Base-by-base conservation (phyloP, 2,888 invertebrate genomes). In the Cybosia mesomella region DNA sequence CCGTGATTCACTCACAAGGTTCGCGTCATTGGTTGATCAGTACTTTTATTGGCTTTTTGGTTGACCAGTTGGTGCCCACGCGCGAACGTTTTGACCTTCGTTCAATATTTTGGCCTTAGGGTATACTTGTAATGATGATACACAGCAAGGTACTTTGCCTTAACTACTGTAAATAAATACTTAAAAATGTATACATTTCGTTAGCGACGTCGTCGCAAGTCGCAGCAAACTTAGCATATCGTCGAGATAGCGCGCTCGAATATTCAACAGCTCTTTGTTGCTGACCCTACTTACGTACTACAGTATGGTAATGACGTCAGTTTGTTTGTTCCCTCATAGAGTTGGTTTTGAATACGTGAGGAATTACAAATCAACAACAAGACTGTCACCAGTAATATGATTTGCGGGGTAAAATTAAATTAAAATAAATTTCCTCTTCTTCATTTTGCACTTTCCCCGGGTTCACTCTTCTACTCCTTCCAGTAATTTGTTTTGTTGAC, bases 221-320 rank as follows among this genome's bases (percentile, higher is more conserved):
- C 68, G 57, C 49, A 71, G 80, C 85, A 64, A 89, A 88, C 91
- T 92, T 92, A 91, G 91, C 91, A 92, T 92, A 92, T 87, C 89
- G 89, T 85, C 80, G 90, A 91, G 91, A 89, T 88, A 83, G 89
- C 85, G 89, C 88, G 88, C 84, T 91, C 87, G 93, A 91, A 93
- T 93, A 93, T 92, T 93, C 93, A 93, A 85, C 89, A 90, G 92
- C 86, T 87, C 92, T 92, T 92, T 93, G 92, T 92, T 89, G 83
- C 90, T 92, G 92, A 89, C 92, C 92, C 91, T 92, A 91, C 92
- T 91, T 90, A 85, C 67, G 73, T 88, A 87, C 88, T 87, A 85
- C 89, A 85, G 81, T 91, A 93, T 93, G 93, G 86, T 89, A 93
- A 92, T 90, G 70, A 74, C 67, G 68, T 73, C 81, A 77, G 70